Evolutionary conservation across 2,888 invertebrate genomes (phyloP).

Genomic region (Trichopoda pennipes): DNA sequence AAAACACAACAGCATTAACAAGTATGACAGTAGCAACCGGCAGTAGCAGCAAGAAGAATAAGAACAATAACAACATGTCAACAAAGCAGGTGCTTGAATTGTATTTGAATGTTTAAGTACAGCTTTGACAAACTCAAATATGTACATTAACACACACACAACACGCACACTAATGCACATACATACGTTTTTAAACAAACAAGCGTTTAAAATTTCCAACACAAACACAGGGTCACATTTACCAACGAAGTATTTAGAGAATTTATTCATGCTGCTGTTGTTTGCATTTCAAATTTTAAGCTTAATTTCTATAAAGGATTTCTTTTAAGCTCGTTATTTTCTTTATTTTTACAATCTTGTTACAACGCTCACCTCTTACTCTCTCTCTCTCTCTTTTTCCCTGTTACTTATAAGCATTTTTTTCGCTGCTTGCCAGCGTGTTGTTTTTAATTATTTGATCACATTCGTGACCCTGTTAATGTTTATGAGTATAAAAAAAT

Average conservation of each 20-base stretch:
- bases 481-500: slow-evolving; percentile 32
- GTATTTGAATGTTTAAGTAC: slow-evolving; percentile 54
- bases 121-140: slow-evolving; percentile 55
- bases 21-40: slow-evolving; percentile 29
- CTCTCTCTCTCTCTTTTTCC: not conserved
- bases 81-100: slow-evolving; percentile 65
- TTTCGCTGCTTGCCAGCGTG: slow-evolving; percentile 16
- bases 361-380: not conserved
- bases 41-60: slow-evolving; percentile 30
- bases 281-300: slow-evolving; percentile 42
- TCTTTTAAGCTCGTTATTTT: slow-evolving; percentile 44
- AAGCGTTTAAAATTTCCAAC: slow-evolving; percentile 17
- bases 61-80: slow-evolving; percentile 59
- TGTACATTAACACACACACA: slow-evolving; percentile 8
- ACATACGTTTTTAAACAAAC: not conserved
- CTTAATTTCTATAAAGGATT: slow-evolving; percentile 46
- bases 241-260: slow-evolving; percentile 23
- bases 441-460: slow-evolving; percentile 59
- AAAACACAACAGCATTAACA: slow-evolving; percentile 24
- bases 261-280: slow-evolving; percentile 20
- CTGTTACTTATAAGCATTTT: slow-evolving; percentile 1
- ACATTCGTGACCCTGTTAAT: slow-evolving; percentile 61
- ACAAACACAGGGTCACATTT: slow-evolving; percentile 43
- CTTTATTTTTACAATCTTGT: slow-evolving; percentile 10
- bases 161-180: not conserved